Evolutionary conservation across 1,140 invertebrate species (phyloP).

Genomic region (Drosophila saltans): DNA sequence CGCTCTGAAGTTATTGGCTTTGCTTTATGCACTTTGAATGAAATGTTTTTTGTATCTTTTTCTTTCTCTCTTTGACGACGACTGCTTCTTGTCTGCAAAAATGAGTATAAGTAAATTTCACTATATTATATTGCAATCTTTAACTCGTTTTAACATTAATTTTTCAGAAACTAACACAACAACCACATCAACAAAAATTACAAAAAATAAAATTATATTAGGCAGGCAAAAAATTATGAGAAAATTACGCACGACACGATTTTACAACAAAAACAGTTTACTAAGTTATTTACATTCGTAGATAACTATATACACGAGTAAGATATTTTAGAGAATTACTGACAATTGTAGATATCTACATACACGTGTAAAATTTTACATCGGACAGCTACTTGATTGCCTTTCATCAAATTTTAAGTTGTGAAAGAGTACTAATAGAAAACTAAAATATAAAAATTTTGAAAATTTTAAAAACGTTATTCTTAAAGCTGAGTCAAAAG

Average conservation of each 20-base stretch:
- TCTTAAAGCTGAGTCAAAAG: no score
- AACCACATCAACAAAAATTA: constrained; percentile 3
- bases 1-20: constrained; percentile 7
- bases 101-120: constrained; percentile 2
- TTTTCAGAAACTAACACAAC: constrained; percentile 1
- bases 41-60: constrained; percentile 12
- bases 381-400: no score
- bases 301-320: no score
- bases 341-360: no score
- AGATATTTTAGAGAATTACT: no score
- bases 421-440: no score
- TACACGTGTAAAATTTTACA: no score
- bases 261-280: no score
- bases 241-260: constrained; percentile 13
- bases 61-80: constrained; percentile 6
- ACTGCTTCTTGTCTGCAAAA: not conserved
- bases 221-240: constrained; percentile 3
- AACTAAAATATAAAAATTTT: no score
- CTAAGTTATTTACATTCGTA: no score
- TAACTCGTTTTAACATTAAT: not conserved
- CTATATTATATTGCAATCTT: not conserved
- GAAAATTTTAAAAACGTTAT: no score
- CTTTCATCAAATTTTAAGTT: no score
- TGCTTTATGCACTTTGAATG: constrained; percentile 10
- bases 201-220: not conserved